Evolutionary conservation across 2,888 invertebrate species (phyloP), one percentile per base, ranked within the genome.

Genomic region (Dryomyza anilis): DNA sequence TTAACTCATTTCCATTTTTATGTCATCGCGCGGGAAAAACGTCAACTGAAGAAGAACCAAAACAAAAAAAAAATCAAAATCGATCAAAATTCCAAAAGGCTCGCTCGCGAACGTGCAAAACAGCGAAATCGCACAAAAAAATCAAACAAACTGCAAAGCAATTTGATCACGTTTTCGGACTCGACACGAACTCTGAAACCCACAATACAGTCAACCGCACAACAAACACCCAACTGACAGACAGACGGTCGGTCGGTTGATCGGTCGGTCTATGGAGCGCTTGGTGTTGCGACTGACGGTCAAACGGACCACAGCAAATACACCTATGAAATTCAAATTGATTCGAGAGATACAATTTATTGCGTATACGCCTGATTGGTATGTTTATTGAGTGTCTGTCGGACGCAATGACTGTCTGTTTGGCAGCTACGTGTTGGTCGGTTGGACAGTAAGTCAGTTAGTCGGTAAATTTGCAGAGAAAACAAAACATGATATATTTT

Each of bases 21-120:
- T 56, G 43, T 45, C 60, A 60, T 27, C 45, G 29, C n/a, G 25
- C 45, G 46, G 8, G 14, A 57, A 25, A 52, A 27, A 25, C 27
- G 53, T 48, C 29, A 46, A 46, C 36, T n/a, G n/a, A n/a, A n/a
- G n/a, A n/a, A n/a, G n/a, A n/a, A n/a, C n/a, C n/a, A n/a, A n/a
- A n/a, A n/a, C n/a, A n/a, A n/a, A n/a, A n/a, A n/a, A n/a, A n/a
- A n/a, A n/a, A n/a, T n/a, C n/a, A n/a, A 70, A 75, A 74, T 70
- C 67, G 63, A 55, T 75, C 70, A 74, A 73, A 70, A 76, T 73
- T 72, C 76, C 70, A 30, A 29, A 48, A 63, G n/a, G n/a, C n/a
- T n/a, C n/a, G n/a, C n/a, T n/a, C n/a, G 68, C 70, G 69, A 65
- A 67, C 70, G 68, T 63, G 65, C 56, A 36, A 55, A 50, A 60